Evolutionary conservation across 1,140 invertebrate species (phyloP).

Genomic region (Leptinotarsa defecta): DNA sequence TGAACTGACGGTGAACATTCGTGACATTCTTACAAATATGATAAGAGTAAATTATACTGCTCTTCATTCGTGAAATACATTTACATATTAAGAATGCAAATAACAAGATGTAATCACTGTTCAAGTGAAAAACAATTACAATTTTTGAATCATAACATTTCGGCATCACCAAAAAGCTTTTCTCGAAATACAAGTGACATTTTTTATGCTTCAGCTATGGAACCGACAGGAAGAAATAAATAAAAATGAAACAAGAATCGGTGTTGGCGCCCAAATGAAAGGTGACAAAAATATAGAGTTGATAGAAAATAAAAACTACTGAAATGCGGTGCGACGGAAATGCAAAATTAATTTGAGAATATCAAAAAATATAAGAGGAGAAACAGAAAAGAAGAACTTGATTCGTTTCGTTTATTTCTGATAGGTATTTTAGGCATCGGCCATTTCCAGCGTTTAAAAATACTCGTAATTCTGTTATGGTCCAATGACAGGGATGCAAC

Average conservation of each 20-base stretch:
- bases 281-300: not conserved
- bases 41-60: no score
- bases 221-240: conserved; percentile 1
- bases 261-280: not conserved
- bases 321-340: not conserved
- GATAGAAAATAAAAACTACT: not conserved
- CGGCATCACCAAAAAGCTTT: not conserved
- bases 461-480: no score
- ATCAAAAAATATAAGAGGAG: conserved; percentile 1
- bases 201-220: not conserved
- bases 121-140: no score
- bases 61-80: no score
- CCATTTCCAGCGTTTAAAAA: not conserved
- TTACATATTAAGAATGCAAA: no score
- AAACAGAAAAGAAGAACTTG: not conserved
- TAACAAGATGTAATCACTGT: no score
- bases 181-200: not conserved
- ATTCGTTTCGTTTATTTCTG: not conserved
- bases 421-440: not conserved
- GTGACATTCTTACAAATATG: no score
- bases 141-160: not conserved
- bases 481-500: no score
- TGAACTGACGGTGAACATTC: no score
- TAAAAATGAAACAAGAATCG: not conserved
- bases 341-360: not conserved